Base-by-base conservation (phyloP, 2,888 invertebrate species). In the Cephus rjabovi region DNA sequence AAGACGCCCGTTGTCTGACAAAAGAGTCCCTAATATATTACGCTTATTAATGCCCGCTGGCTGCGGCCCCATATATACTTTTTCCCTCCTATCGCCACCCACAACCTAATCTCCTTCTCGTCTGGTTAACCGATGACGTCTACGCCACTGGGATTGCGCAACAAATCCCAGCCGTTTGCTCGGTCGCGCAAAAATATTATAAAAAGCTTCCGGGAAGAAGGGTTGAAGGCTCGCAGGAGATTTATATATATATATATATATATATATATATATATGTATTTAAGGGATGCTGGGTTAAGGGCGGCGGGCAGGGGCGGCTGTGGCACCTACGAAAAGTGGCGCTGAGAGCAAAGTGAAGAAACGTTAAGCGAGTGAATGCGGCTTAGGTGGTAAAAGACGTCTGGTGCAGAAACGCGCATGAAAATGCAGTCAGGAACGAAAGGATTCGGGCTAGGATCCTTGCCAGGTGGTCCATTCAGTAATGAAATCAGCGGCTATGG, bases 21-120 rank as follows among this genome's bases (percentile, higher is more conserved):
- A 90, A 90, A 83, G 89, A 88, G 85, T 84, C 87, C 85, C 88
- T 89, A 87, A 90, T 89, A 90, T 90, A 90, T 90, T 89, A 89
- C 89, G 89, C 88, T 89, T 90, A 90, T 90, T 90, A 90, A 89
- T 88, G 85, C 84, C 80, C 83, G 40, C 40, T 15, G 40, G 12
- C 40, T 15, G 4, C 12, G 40, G 40, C 86, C 77, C 77, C 33
- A 33, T 77, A 80, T 82, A 30, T 4, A 31, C 70, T 12, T 70
- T 12, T 70, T 12, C 70, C 2, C 70, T 12, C 4, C 12, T 12
- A 70, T n/a, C 70, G 31, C 70, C 70, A 30, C 70, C 70, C 15
- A 30, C 70, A 30, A 12, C 70, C 70, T 30, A 12, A 31, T 33
- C 33, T 33, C 12, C 70, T 33, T 30, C 70, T n/a, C 4, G 30